A percentile compares a stretch with the other conserved stretches of the same genome.
Conservation (phyloP, 2,888 invertebrate species). For the Cryptocephalus moraei region DNA sequence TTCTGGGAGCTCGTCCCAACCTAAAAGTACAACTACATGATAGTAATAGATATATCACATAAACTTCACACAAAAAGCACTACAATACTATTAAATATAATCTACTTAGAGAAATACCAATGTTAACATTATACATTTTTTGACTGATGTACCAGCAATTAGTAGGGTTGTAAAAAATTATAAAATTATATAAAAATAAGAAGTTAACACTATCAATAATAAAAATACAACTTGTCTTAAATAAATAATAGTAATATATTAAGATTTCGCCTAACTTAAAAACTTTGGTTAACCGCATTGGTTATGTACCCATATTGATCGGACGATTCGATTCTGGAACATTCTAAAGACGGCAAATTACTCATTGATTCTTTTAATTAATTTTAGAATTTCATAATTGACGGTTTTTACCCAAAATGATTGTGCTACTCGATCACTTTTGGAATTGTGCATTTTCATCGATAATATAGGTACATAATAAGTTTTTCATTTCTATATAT, state of each 20-base stretch:
- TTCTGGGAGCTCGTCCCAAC: constrained; percentile 11
- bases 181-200: constrained; percentile 36
- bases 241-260: constrained; percentile 29
- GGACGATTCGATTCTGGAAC: background rate
- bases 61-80: constrained; percentile 44
- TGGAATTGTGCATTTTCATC: background rate
- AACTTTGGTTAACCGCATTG: constrained; percentile 34
- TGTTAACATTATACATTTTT: constrained; percentile 28
- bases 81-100: constrained; percentile 36
- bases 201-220: constrained; percentile 27
- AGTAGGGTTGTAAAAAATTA: constrained; percentile 31
- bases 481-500: constrained; percentile 6
- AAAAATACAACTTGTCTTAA: constrained; percentile 28
- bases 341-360: background rate
- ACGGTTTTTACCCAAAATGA: constrained; percentile 10
- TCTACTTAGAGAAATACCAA: constrained; percentile 32
- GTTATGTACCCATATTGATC: constrained; percentile 29
- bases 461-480: constrained; percentile 25
- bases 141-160: constrained; percentile 25
- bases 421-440: constrained; percentile 19
- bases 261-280: constrained; percentile 23
- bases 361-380: background rate
- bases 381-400: constrained; percentile 4
- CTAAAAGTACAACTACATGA: constrained; percentile 25
- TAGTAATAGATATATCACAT: constrained; percentile 40